Conservation (phyloP, 1,140 invertebrate genomes). For the Pseudoatta argentina region DNA sequence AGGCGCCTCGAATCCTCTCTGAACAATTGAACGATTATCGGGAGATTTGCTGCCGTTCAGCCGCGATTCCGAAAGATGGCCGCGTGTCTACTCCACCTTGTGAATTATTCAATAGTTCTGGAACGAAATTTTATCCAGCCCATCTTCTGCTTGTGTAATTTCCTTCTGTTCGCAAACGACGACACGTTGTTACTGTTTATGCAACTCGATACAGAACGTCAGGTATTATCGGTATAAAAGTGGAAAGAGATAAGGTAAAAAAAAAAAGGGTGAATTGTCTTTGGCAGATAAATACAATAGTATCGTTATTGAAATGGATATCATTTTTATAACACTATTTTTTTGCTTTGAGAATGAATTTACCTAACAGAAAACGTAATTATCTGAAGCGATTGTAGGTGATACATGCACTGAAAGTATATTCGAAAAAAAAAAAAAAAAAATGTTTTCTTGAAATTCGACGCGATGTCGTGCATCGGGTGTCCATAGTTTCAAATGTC, state of each 20-base stretch:
- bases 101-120: constrained; percentile 57
- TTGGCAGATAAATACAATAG: not conserved
- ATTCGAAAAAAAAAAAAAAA: not conserved
- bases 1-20: constrained; percentile 43
- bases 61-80: constrained; percentile 56
- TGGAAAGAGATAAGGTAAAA: not conserved
- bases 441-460: constrained; percentile 34
- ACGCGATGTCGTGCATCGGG: constrained; percentile 7
- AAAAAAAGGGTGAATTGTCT: not conserved
- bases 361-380: not conserved
- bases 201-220: not conserved
- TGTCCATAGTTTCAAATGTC: constrained; percentile 24
- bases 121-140: constrained; percentile 48
- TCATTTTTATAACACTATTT: not conserved
- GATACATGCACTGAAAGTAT: not conserved
- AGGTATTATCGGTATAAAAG: not conserved
- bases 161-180: constrained; percentile 6
- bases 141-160: constrained; percentile 13
- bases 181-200: constrained; percentile 49
- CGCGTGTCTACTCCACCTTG: constrained; percentile 31
- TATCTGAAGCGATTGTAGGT: not conserved
- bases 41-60: constrained; percentile 58
- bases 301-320: not conserved
- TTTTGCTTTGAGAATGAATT: not conserved
- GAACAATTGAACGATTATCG: constrained; percentile 67